Conservation (phyloP, 2,113 vertebrate genomes). For the Phyllostomus hastatus region DNA sequence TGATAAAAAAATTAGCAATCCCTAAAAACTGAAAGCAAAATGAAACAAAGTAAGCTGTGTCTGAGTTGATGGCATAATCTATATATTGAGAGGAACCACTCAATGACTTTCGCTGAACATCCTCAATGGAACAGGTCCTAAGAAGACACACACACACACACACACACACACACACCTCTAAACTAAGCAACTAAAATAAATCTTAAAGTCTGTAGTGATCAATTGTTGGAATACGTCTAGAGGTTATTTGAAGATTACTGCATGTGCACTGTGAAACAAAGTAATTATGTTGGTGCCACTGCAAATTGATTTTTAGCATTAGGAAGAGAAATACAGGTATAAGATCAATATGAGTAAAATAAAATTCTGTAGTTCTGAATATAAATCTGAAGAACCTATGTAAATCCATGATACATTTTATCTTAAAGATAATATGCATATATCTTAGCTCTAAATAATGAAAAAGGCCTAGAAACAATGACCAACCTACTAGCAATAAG, state of each 20-base stretch:
- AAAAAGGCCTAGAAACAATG: background rate
- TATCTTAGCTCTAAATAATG: background rate
- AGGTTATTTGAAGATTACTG: background rate
- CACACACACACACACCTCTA: too few relatives aligned
- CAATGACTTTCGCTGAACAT: background rate
- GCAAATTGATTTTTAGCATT: background rate
- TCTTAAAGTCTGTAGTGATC: background rate
- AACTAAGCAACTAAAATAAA: background rate
- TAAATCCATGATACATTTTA: background rate
- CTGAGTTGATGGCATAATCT: background rate
- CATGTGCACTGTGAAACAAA: background rate
- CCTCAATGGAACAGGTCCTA: background rate
- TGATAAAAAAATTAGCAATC: constrained; percentile 22
- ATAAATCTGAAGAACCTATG: background rate
- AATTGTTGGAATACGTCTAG: background rate
- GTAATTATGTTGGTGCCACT: background rate
- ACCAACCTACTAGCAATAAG: background rate
- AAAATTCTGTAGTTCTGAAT: background rate
- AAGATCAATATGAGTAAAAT: background rate
- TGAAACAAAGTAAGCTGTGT: background rate
- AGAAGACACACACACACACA: too few relatives aligned
- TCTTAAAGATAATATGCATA: background rate
- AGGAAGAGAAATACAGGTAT: background rate
- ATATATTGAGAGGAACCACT: background rate
- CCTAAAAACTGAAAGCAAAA: background rate